These are phyloP conservation scores for Cryptotermes secundus DNA, from an alignment of 1,140 invertebrate genomes.

Conservation along the genomic window DNA sequence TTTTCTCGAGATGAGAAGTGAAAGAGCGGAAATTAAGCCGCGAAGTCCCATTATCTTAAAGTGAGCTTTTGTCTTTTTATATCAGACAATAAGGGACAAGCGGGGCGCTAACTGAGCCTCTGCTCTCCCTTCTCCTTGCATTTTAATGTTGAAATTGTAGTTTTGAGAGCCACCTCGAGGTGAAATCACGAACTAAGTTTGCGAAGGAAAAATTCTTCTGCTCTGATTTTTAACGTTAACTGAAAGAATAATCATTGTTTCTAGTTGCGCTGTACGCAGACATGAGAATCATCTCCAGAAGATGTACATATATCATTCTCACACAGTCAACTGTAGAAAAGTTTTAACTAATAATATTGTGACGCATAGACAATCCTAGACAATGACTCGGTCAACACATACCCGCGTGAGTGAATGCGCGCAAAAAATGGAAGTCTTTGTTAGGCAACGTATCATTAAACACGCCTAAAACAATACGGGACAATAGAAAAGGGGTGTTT, in stretches of 20 bases:
- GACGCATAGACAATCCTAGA: too few species aligned
- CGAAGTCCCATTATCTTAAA: slow-evolving; percentile 34
- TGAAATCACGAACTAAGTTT: slow-evolving; percentile 1
- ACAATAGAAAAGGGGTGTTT: too few species aligned
- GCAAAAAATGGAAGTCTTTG: too few species aligned
- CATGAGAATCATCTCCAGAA: neutral
- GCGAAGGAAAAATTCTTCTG: neutral
- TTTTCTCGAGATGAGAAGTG: slow-evolving; percentile 30
- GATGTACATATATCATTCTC: neutral
- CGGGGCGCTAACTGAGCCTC: neutral
- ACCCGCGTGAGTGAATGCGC: too few species aligned
- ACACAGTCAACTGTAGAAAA: neutral
- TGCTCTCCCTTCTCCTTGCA: neutral
- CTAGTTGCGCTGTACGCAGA: neutral
- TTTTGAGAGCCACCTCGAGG: neutral
- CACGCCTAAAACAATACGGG: too few species aligned
- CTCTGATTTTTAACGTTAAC: neutral
- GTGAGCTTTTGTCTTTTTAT: slow-evolving; percentile 30
- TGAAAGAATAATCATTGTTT: neutral
- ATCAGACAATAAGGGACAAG: slow-evolving; percentile 30
- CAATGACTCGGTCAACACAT: too few species aligned
- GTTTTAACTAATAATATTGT: too few species aligned
- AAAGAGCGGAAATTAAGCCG: slow-evolving; percentile 35
- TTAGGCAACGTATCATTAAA: too few species aligned
- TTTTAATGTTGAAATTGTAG: slow-evolving; percentile 11